Percentiles rank a stretch among this genome's conserved stretches.
phyloP scores from a whole-genome alignment of 1,140 invertebrate genomes.

The Frieseomelitta varia region DNA sequence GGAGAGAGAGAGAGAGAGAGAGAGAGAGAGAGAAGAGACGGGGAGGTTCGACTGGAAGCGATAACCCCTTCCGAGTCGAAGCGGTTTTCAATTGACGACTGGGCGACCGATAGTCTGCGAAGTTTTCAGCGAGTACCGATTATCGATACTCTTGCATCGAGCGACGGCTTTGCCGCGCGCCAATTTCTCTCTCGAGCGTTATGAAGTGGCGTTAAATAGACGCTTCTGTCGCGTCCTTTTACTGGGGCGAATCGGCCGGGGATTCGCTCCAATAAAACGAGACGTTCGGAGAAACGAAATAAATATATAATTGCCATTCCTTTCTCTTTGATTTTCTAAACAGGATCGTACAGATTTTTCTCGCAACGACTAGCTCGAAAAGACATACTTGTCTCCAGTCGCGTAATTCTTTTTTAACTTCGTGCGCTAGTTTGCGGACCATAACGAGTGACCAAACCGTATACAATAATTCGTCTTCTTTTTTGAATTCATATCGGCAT shows the following conservation, averaged over 20 bases:
- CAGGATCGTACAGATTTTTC: no score
- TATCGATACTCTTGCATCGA: conserved; percentile 60
- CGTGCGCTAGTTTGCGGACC: no score
- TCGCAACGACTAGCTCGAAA: no score
- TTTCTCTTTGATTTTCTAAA: no score
- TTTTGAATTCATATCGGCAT: no score
- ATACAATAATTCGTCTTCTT: no score
- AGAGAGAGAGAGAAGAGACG: conserved; percentile 25
- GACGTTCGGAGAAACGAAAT: background rate
- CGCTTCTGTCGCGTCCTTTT: background rate
- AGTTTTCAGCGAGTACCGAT: conserved; percentile 58
- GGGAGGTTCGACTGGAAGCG: conserved; percentile 40
- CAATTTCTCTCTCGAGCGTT: conserved; percentile 21
- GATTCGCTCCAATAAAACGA: background rate
- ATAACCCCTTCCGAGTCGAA: conserved; percentile 50
- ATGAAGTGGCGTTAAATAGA: conserved; percentile 41
- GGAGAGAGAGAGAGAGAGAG: conserved; percentile 15
- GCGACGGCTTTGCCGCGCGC: conserved; percentile 17
- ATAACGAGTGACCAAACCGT: no score
- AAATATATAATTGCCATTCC: background rate
- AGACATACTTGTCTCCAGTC: no score
- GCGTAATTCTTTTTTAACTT: no score
- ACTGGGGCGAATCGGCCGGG: background rate
- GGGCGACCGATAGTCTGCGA: conserved; percentile 58
- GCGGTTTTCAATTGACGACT: conserved; percentile 63